Conservation (phyloP, 2,888 invertebrate genomes). For the Falcaria lacertinaria region DNA sequence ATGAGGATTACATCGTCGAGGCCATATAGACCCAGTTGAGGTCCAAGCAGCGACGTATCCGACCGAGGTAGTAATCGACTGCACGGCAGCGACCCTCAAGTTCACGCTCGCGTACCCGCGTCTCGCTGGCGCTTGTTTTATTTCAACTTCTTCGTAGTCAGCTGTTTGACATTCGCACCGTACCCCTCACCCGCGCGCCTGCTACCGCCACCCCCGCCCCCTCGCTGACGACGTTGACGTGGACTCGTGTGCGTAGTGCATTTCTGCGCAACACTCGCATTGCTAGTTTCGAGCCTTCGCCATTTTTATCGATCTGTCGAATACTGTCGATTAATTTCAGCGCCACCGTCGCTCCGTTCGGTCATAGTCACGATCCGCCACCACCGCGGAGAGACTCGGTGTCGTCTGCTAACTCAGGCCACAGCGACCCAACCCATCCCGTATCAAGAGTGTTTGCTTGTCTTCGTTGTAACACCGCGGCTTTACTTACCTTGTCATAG, state of each 20-base stretch:
- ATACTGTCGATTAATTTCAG: constrained; percentile 28
- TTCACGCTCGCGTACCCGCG: neutral
- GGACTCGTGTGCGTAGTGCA: constrained; percentile 42
- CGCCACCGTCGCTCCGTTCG: constrained; percentile 16
- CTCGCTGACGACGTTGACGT: constrained; percentile 10
- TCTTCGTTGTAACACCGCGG: constrained; percentile 8
- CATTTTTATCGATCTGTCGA: constrained; percentile 49
- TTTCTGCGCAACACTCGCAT: constrained; percentile 44
- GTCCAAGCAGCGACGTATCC: too few species aligned
- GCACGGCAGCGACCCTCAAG: neutral
- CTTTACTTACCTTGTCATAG: neutral
- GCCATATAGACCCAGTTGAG: too few species aligned
- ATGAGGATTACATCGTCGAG: too few species aligned
- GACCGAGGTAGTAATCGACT: too few species aligned
- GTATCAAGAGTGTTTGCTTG: neutral
- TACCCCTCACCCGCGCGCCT: constrained; percentile 25
- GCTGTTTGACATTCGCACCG: constrained; percentile 64
- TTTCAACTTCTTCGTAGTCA: constrained; percentile 57
- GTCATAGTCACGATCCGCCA: too few species aligned
- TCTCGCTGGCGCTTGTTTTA: constrained; percentile 15
- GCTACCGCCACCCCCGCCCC: constrained; percentile 9
- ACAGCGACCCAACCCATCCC: neutral
- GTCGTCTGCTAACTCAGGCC: constrained; percentile 7
- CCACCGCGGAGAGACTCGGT: constrained; percentile 11
- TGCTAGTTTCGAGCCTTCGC: constrained; percentile 33